These are phyloP conservation scores for Euclidia mi DNA, from an alignment of 2,888 invertebrate genomes.

Conservation along the genomic window DNA sequence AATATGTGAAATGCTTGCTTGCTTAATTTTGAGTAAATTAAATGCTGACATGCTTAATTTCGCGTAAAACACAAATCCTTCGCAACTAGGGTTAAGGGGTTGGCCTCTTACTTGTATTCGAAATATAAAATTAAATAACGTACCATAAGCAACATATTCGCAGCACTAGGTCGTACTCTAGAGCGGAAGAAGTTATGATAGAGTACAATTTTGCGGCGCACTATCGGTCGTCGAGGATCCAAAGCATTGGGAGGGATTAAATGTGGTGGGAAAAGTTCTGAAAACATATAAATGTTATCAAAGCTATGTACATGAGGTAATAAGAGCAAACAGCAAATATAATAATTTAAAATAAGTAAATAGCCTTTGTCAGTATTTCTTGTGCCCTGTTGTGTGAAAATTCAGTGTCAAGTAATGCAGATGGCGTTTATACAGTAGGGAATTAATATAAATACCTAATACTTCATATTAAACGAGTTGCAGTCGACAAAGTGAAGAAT, in stretches of 20 bases:
- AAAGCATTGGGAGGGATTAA: conserved; percentile 86
- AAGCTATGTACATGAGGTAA: neutral
- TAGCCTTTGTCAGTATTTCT: too few relatives aligned
- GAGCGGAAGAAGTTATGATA: conserved; percentile 95
- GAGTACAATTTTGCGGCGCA: conserved; percentile 93
- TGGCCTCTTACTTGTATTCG: too few relatives aligned
- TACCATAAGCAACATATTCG: conserved; percentile 96
- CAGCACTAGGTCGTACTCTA: conserved; percentile 92
- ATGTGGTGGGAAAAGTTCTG: conserved; percentile 77
- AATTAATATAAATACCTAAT: too few relatives aligned
- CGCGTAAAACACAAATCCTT: too few relatives aligned
- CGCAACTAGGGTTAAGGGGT: too few relatives aligned
- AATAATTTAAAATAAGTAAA: too few relatives aligned
- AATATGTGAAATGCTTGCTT: too few relatives aligned
- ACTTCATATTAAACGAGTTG: too few relatives aligned
- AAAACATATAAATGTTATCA: conserved; percentile 38
- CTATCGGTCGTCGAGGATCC: conserved; percentile 88
- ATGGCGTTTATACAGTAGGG: too few relatives aligned
- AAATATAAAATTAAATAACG: conserved; percentile 37
- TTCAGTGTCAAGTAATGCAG: neutral
- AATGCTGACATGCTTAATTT: too few relatives aligned
- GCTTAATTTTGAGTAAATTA: too few relatives aligned
- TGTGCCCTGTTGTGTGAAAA: neutral
- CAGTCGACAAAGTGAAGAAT: neutral
- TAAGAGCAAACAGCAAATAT: too few relatives aligned